phyloP scores from a whole-genome alignment of 2,888 invertebrate species.

The Meloe dianella region DNA sequence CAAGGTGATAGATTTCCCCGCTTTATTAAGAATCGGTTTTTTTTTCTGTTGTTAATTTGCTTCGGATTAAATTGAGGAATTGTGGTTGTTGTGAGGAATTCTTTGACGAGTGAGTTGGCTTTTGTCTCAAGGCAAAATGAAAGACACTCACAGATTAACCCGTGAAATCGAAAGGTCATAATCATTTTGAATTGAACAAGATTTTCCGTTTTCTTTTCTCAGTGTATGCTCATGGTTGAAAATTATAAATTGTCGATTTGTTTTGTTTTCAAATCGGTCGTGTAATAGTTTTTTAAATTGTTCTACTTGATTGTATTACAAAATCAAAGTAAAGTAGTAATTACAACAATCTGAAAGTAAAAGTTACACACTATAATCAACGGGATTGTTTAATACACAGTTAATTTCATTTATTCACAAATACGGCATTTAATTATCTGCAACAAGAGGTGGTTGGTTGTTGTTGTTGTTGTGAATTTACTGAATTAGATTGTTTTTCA shows the following conservation, averaged over 20 bases:
- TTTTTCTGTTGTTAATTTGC: no score
- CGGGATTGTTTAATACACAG: not conserved
- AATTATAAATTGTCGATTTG: not conserved
- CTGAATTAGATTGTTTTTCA: not conserved
- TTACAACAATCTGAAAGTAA: conserved; percentile 4
- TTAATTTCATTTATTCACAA: not conserved
- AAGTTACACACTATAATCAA: not conserved
- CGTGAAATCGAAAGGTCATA: conserved; percentile 1
- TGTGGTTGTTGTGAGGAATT: not conserved
- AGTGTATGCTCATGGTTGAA: no score
- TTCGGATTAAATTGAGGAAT: not conserved
- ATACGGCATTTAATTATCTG: not conserved
- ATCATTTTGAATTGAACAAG: not conserved
- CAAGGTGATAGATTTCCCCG: not conserved
- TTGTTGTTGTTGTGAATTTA: not conserved
- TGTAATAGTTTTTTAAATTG: not conserved
- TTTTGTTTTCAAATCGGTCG: not conserved
- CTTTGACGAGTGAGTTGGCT: not conserved
- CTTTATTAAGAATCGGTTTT: no score
- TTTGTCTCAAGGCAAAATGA: not conserved
- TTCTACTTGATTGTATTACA: not conserved
- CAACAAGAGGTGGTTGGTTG: not conserved
- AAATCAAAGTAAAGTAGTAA: not conserved
- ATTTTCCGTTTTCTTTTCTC: not conserved
- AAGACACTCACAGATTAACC: not conserved